Base-by-base conservation (phyloP, 2,888 invertebrate genomes). In the Drosophila neonasuta region DNA sequence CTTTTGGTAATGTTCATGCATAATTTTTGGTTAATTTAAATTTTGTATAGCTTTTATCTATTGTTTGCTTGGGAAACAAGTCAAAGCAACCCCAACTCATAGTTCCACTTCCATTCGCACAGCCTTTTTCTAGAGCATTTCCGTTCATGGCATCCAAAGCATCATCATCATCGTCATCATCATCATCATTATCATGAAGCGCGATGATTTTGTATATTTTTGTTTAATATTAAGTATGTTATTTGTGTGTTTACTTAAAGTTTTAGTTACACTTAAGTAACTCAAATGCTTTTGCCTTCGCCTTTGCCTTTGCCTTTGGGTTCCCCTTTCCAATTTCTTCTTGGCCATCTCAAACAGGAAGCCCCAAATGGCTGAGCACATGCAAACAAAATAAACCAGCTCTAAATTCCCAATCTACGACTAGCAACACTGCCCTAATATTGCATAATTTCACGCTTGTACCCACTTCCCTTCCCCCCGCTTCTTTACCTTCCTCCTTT, bases 21-120 rank as follows among this genome's bases (percentile, higher is more conserved):
- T 88, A 89, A 89, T 89, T 88, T 88, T 87, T 78, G 84, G 86
- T 88, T 88, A 88, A 88, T 88, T 88, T 88, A 78, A 84, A 80
- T 85, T 83, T 84, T 82, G 74, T 68, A 68, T 62, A 67, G 82
- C 81, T 86, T 85, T 84, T 84, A 84, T 84, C 87, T 85, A 80
- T 85, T 84, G 83, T 86, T 84, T 86, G 83, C 74, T 55, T 64
- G 61, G 74, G 58, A 17, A 39, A 45, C 67, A 49, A 11, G 56
- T 52, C 11, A 46, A 49, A 13, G 17, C 54, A n/a, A 17, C 30
- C 48, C 11, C 41, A 30, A 39, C 24, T 24, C 24, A 24, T 24
- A 24, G 24, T 24, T 24, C 24, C 44, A 29, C 61, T 44, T 39
- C 44, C 59, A 52, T 68, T 20, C 59, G n/a, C 46, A 57, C 32